phyloP scores from a whole-genome alignment of 2,888 invertebrate species.

The Helicoverpa assulta region DNA sequence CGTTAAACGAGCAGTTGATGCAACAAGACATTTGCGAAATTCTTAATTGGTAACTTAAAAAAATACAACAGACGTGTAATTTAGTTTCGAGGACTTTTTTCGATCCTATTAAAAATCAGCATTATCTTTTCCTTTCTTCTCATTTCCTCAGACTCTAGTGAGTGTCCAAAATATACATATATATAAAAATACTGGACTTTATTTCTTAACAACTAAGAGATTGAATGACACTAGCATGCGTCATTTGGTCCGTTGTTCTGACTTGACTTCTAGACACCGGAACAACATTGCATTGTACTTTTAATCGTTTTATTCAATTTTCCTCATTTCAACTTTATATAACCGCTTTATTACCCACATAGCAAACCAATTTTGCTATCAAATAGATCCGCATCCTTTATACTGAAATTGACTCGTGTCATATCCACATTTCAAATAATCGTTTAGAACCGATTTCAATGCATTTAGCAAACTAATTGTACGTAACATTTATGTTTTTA shows the following conservation, averaged over 20 bases:
- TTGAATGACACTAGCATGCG: slow-evolving; percentile 9
- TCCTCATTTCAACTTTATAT: slow-evolving; percentile 20
- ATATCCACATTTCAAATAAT: slow-evolving; percentile 40
- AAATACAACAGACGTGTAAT: slow-evolving; percentile 24
- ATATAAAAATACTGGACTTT: background rate
- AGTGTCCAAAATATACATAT: too few relatives aligned
- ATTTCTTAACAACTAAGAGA: slow-evolving; percentile 7
- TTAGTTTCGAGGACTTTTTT: slow-evolving; percentile 12
- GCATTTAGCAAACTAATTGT: slow-evolving; percentile 48
- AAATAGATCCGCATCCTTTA: slow-evolving; percentile 54
- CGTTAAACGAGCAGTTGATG: slow-evolving; percentile 72
- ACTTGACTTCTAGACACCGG: slow-evolving; percentile 21
- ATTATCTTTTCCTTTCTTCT: too few relatives aligned
- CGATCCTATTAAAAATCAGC: slow-evolving; percentile 11
- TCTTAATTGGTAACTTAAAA: slow-evolving; percentile 73
- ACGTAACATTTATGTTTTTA: slow-evolving; percentile 41
- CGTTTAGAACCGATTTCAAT: slow-evolving; percentile 31
- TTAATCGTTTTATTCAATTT: slow-evolving; percentile 18
- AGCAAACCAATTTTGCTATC: slow-evolving; percentile 24
- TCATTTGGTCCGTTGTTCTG: slow-evolving; percentile 8
- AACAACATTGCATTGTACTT: slow-evolving; percentile 57
- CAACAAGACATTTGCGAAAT: slow-evolving; percentile 78
- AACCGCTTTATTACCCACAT: background rate
- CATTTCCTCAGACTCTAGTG: too few relatives aligned
- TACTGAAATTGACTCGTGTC: slow-evolving; percentile 44